Conservation (phyloP, 2,113 vertebrate genomes). For the Barbus barbus region DNA sequence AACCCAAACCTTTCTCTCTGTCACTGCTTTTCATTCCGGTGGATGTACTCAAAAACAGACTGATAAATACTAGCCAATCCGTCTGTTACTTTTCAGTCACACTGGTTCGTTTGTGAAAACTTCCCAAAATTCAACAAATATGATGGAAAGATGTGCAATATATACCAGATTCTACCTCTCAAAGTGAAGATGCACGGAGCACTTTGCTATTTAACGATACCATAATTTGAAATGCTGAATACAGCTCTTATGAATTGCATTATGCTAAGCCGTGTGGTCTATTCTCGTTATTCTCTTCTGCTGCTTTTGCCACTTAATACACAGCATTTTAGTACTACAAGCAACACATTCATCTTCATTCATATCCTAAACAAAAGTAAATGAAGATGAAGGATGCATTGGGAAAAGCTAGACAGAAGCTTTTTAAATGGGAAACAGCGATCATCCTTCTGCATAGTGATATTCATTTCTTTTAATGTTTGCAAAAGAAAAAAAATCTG, state of each 20-base stretch:
- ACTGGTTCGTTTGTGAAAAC: neutral
- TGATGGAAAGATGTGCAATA: neutral
- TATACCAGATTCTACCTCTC: neutral
- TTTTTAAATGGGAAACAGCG: neutral
- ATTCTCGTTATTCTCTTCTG: neutral
- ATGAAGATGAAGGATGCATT: neutral
- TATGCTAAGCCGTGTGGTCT: neutral
- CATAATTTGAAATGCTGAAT: neutral
- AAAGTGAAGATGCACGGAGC: neutral
- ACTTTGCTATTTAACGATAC: too few relatives aligned
- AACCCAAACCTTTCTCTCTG: conserved; percentile 11
- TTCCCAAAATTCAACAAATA: neutral
- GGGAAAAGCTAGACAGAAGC: neutral
- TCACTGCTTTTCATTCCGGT: neutral
- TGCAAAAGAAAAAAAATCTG: neutral
- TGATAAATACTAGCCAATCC: neutral
- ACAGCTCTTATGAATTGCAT: neutral
- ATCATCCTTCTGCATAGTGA: neutral
- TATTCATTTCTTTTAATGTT: neutral
- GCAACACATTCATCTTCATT: conserved; percentile 10
- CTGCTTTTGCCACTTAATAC: neutral
- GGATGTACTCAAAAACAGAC: neutral
- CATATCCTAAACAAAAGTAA: neutral
- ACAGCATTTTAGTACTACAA: neutral
- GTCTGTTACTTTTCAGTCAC: neutral